Base-by-base conservation (phyloP, 2,888 invertebrate species). In the Apeira syringaria region DNA sequence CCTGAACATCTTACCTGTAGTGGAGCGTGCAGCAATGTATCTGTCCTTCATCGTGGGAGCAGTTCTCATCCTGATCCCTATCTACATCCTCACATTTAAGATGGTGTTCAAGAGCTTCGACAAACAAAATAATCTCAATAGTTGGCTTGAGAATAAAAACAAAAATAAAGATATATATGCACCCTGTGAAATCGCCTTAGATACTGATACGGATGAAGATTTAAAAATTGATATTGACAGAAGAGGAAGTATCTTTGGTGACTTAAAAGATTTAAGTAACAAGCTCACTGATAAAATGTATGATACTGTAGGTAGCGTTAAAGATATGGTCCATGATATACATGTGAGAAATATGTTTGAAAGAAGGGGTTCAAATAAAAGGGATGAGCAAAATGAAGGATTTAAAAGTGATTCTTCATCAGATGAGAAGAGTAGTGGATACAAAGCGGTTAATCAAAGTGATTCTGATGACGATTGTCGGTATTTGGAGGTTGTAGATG, bases 1-100 rank as follows among this genome's bases (percentile, higher is more conserved):
- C 71, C 77, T 96, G 2, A 94, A 94, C 66, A 89, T 94, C 3
- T 69, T 95, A 2, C 96, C 96, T 0, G 60, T 91, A 0, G 86
- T 92, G 0, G 93, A 94, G 68, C 80, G 85, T 42, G 77, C 74
- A 0, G 65, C 88, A 0, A 92, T 91, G 78, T 94, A 93, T 62
- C 32, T 88, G 0, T 87, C 93, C 49, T 72, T 92, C 26, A 53
- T 87, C 0, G 91, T 92, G 0, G 86, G 87, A 0, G 55, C 88
- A 0, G 75, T 92, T 17, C 75, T 94, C 5, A 70, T 92, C 0
- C 73, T 92, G 29, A 74, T 91, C 6, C 75, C 93, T 0, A 67
- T 83, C 26, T 86, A 87, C 68, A 75, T 79, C 17, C 60, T 88
- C 0, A 81, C 87, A 1, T 88, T 86, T 65, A 84, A 85, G 47